Evolutionary conservation across 2,113 vertebrate species (phyloP), one percentile per base, ranked within the genome.

Genomic region (Sterrhoptilus dennistouni): DNA sequence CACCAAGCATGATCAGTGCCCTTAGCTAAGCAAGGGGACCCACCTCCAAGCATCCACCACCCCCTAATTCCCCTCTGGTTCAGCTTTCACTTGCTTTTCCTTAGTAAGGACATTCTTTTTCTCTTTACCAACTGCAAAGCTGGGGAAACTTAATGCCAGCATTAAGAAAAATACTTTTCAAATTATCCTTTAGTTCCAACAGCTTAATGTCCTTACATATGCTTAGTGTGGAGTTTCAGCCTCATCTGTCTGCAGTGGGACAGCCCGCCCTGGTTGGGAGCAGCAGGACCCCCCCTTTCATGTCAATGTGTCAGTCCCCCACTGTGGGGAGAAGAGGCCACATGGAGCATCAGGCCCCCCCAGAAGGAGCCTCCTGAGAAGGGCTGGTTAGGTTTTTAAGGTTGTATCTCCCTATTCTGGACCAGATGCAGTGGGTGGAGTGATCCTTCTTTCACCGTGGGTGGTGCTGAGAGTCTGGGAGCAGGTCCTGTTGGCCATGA

Each of bases 21-120:
- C 65, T 56, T 40, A 89, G 69, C 50, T 59, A 59, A 87, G 70
- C 77, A 64, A 93, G 52, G 47, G 65, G n/a, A 94, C 74, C 53
- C 19, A 8, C 11, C 28, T 94, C 57, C 6, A 16, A 93, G 52
- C 70, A 70, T 83, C 91, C 47, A 94, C 49, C 50, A 52, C 38
- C n/a, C 42, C 59, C 47, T 95, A 95, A 96, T 94, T 92, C 95
- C 91, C 70, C 68, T 61, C 66, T 8, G 47, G 90, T 94, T 97
- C 93, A 88, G 80, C 70, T 97, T 95, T 97, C 94, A 95, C 76
- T 91, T 68, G 77, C 93, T 96, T 95, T 95, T 86, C 90, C 93
- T 94, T 95, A 95, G 93, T 96, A 93, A 96, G 95, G 93, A 91
- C 96, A 96, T 97, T 96, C 92, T 94, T 97, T 83, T 96, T 91